Evolutionary conservation across 2,888 invertebrate species (phyloP).

Genomic region (Eupithecia pulchellata): DNA sequence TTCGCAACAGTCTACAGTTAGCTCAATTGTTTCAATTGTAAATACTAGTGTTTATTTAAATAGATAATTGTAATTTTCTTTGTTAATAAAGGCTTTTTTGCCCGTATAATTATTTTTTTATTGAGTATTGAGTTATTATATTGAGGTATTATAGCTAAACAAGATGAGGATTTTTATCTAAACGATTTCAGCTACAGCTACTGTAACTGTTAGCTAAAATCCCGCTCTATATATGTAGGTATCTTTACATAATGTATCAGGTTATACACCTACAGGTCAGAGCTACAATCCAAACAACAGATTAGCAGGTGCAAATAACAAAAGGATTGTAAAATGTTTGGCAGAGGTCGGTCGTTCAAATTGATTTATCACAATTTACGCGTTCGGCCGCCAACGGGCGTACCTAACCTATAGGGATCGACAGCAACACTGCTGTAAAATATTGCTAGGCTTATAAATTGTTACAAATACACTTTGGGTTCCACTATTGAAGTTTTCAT

Average conservation of each 20-base stretch:
- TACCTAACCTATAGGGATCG: conserved; percentile 16
- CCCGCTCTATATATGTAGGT: no score
- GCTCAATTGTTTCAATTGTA: no score
- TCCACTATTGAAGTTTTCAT: no score
- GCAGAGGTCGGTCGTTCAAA: conserved; percentile 14
- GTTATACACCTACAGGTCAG: background rate
- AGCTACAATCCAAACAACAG: background rate
- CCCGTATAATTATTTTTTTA: no score
- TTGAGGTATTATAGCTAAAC: background rate
- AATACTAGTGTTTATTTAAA: no score
- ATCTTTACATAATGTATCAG: background rate
- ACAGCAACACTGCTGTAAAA: conserved; percentile 3
- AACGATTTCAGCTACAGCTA: background rate
- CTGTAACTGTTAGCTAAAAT: background rate
- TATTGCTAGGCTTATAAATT: background rate
- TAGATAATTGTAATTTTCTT: no score
- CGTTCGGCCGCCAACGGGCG: conserved; percentile 22
- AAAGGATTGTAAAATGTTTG: conserved; percentile 17
- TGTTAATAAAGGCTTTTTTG: no score
- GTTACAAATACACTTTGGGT: no score
- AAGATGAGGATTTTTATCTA: background rate
- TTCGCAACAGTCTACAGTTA: no score
- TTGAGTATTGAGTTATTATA: no score
- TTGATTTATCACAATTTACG: conserved; percentile 24
- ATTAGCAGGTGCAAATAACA: conserved; percentile 13